Percentiles rank a stretch among this genome's conserved stretches.
Conservation (phyloP, 1,140 invertebrate genomes). For the Pantala flavescens region DNA sequence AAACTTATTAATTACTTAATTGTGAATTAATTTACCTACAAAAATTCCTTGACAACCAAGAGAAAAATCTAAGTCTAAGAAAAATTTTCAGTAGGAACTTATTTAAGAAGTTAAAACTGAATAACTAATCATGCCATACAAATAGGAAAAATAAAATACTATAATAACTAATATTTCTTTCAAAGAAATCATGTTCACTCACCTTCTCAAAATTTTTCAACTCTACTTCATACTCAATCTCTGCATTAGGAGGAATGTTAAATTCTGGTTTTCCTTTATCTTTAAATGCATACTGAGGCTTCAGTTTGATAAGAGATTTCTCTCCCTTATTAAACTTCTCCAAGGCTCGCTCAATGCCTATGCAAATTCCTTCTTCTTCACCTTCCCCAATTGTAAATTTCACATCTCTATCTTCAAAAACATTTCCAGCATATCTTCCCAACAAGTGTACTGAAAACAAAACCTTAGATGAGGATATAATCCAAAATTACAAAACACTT, state of each 20-base stretch:
- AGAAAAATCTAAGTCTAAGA: too few species aligned
- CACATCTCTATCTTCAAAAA: slow-evolving; percentile 68
- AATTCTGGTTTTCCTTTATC: slow-evolving; percentile 54
- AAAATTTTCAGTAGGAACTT: too few species aligned
- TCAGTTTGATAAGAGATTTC: slow-evolving; percentile 62
- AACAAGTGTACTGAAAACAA: slow-evolving; percentile 57
- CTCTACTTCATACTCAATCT: slow-evolving; percentile 70
- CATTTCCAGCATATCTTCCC: slow-evolving; percentile 53
- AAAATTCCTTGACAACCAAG: too few species aligned
- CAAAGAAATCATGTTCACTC: slow-evolving; percentile 22
- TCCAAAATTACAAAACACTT: too few species aligned
- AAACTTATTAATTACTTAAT: too few species aligned
- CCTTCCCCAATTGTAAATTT: slow-evolving; percentile 83
- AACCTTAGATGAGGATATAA: slow-evolving; percentile 22
- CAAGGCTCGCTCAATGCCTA: slow-evolving; percentile 76
- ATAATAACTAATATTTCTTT: too few species aligned
- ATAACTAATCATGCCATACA: too few species aligned
- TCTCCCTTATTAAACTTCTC: slow-evolving; percentile 75
- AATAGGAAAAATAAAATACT: too few species aligned
- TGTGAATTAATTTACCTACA: too few species aligned
- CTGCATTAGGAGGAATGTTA: slow-evolving; percentile 67
- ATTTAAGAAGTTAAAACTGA: too few species aligned
- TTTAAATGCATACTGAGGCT: slow-evolving; percentile 75
- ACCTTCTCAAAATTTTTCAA: slow-evolving; percentile 77
- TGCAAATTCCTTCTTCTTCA: slow-evolving; percentile 55